Base-by-base conservation (phyloP, 2,888 invertebrate genomes). In the Seira musarum region DNA sequence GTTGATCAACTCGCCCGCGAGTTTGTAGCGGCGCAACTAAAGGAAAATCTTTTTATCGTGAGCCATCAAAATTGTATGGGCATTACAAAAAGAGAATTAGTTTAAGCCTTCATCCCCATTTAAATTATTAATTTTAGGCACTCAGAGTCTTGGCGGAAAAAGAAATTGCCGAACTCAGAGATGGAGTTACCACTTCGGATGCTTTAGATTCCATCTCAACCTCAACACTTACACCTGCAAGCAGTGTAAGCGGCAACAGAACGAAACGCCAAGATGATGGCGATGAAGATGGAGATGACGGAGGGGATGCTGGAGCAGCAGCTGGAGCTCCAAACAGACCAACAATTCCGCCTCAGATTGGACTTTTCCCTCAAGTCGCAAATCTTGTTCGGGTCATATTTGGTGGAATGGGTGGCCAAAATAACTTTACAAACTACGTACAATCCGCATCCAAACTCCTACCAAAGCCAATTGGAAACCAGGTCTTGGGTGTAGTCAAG, bases 401-500 rank as follows among this genome's bases (percentile, higher is more conserved):
- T 71, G 86, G 86, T 13, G 85, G 85, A 5, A 84, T 81, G 49
- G 83, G 81, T n/a, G 30, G 3, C 30, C 21, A 40, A 57, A 35
- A 83, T 85, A 87, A 87, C 57, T 67, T 87, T 24, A 87, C 87
- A 0, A 83, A 84, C 2, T 87, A 87, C 68, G 86, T 85, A 0
- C 77, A 75, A 57, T 72, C 81, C 6, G 87, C 86, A 0, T 78
- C 84, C 0, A 83, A 79, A 30, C 72, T 83, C 8, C 68, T 86
- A 3, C 86, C 86, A 0, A 80, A 80, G 22, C 85, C 87, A 1
- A 82, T 87, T 1, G 83, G 84, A 19, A 86, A 81, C 53, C 87
- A 87, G 78, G 80, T 87, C 0, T 64, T 86, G 13, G 86, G 86
- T 1, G 78, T 87, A 0, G 87, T 86, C 0, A 85, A 85, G 24